Conservation (phyloP, 2,888 invertebrate species). For the Noctuana brunneofusca region DNA sequence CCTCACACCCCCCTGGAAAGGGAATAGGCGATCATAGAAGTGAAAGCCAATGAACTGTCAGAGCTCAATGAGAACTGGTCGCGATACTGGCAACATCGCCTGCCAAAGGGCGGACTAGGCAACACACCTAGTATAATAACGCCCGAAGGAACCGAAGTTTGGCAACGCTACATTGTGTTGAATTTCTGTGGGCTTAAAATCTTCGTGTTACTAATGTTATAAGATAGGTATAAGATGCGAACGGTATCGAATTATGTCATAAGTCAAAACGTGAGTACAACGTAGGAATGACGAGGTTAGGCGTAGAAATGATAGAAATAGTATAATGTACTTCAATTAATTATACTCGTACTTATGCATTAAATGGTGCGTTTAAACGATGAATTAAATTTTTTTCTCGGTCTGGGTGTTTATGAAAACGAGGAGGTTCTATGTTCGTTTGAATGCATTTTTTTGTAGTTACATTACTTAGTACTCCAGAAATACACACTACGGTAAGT, state of each 20-base stretch:
- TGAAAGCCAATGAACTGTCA: conserved; percentile 57
- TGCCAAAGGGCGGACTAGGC: conserved; percentile 64
- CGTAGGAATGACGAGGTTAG: conserved; percentile 40
- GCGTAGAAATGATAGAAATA: conserved; percentile 37
- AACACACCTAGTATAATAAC: conserved; percentile 38
- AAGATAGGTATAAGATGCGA: conserved; percentile 37
- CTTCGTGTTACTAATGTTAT: conserved; percentile 25
- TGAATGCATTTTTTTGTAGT: too few species aligned
- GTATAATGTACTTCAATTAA: neutral
- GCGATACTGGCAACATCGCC: conserved; percentile 53
- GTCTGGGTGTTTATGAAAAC: too few species aligned
- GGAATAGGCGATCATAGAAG: conserved; percentile 41
- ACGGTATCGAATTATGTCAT: conserved; percentile 44
- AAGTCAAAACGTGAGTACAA: conserved; percentile 33
- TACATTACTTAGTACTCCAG: too few species aligned
- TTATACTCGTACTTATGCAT: too few species aligned
- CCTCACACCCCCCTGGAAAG: conserved; percentile 48
- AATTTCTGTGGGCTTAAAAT: conserved; percentile 39
- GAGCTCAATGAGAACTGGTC: conserved; percentile 53
- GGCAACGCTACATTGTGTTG: conserved; percentile 49
- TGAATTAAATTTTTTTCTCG: too few species aligned
- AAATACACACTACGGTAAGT: too few species aligned
- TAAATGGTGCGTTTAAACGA: too few species aligned
- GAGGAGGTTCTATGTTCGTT: too few species aligned
- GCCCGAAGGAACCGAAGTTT: conserved; percentile 50